Percentiles rank a stretch among this genome's conserved stretches.
phyloP scores from a whole-genome alignment of 2,797 vertebrate species.

The Pangasius krempfi region DNA sequence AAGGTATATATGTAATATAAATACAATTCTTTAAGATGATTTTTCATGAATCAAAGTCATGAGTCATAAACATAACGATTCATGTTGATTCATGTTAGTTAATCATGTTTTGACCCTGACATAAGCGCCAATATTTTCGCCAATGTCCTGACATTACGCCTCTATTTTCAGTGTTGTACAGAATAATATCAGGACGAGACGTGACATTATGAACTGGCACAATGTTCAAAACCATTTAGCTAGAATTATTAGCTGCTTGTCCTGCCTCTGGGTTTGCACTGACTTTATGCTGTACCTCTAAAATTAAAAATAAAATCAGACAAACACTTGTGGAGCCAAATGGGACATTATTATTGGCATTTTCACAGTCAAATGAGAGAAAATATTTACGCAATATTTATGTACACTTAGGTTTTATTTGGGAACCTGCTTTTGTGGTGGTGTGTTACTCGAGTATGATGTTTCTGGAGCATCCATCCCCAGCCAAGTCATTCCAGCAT shows the following conservation, averaged over 20 bases:
- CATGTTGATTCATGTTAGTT: neutral
- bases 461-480: constrained; percentile 24
- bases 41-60: neutral
- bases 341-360: neutral
- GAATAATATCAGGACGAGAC: neutral
- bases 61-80: neutral
- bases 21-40: neutral
- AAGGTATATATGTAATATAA: too few relatives aligned
- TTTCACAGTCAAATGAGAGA: neutral
- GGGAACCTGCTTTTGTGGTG: constrained; percentile 3
- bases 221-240: neutral
- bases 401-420: neutral
- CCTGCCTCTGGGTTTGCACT: neutral
- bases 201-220: constrained; percentile 5
- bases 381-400: neutral
- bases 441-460: constrained; percentile 12
- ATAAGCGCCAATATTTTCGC: neutral
- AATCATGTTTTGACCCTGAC: neutral
- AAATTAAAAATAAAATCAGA: constrained; percentile 3
- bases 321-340: neutral
- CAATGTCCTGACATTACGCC: neutral
- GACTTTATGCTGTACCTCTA: neutral
- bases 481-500: constrained; percentile 28
- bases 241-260: neutral
- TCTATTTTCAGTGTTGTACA: neutral